These are phyloP conservation scores for Plebejus argus DNA, from an alignment of 2,888 invertebrate species.

Conservation along the genomic window DNA sequence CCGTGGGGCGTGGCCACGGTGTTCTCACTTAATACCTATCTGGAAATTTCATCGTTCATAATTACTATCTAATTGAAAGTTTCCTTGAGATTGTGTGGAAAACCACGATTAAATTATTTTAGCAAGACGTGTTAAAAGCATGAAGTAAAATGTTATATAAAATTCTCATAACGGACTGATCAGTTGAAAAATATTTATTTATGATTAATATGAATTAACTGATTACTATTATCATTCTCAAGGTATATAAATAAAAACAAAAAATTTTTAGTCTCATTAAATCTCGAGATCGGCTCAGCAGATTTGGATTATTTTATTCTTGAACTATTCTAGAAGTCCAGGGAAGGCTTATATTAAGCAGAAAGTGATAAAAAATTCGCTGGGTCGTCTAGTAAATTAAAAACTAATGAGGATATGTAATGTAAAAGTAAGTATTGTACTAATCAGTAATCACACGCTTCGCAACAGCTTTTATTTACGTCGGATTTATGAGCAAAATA, in stretches of 20 bases:
- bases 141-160: too few species aligned
- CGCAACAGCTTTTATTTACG: slow-evolving; percentile 28
- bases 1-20: not conserved
- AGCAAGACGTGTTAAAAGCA: not conserved
- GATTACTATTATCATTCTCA: too few species aligned
- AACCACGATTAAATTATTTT: not conserved
- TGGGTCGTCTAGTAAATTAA: not conserved
- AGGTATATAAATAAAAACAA: too few species aligned
- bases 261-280: too few species aligned
- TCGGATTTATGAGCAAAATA: slow-evolving; percentile 35
- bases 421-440: not conserved
- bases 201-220: too few species aligned
- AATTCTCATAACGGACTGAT: too few species aligned
- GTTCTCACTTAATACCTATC: slow-evolving; percentile 9
- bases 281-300: too few species aligned
- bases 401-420: not conserved
- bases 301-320: too few species aligned
- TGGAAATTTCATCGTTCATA: slow-evolving; percentile 15
- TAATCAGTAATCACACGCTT: slow-evolving; percentile 19
- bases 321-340: too few species aligned
- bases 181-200: too few species aligned
- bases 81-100: slow-evolving; percentile 21
- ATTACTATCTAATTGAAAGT: slow-evolving; percentile 13
- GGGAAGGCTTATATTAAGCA: too few species aligned
- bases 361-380: too few species aligned